Percentiles rank a stretch among this genome's conserved stretches.
Evolutionary conservation across 2,113 vertebrate genomes (phyloP).

Genomic region (Microcebus tavaratra): DNA sequence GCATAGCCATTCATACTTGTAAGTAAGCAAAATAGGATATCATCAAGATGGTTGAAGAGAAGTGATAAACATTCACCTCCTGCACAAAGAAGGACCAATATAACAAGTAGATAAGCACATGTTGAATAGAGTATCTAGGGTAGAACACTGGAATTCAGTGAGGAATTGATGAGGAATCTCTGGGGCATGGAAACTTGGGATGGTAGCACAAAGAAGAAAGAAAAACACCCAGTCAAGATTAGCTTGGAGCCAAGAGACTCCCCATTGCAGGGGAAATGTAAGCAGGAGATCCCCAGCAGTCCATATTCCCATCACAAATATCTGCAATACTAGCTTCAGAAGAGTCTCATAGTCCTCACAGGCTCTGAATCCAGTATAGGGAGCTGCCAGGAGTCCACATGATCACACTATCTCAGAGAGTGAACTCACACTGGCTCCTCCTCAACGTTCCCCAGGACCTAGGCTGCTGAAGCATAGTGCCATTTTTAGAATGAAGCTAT

Average conservation of each 20-base stretch:
- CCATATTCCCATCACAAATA: not conserved
- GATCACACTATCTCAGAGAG: not conserved
- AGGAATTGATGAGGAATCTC: not conserved
- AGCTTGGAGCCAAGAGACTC: not conserved
- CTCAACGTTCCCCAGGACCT: not conserved
- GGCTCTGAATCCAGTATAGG: not conserved
- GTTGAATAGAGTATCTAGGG: not conserved
- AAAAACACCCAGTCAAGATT: not conserved
- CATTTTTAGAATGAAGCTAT: not conserved
- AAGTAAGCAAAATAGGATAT: not conserved
- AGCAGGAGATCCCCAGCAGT: not conserved
- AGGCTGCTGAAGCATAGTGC: not conserved
- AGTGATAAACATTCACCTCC: not conserved
- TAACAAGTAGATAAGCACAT: not conserved
- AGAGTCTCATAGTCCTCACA: not conserved
- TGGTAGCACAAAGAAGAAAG: not conserved
- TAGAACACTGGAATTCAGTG: not conserved
- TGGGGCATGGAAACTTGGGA: not conserved
- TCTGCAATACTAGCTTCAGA: not conserved
- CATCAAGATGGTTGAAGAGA: not conserved
- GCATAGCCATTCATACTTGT: not conserved
- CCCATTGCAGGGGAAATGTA: not conserved
- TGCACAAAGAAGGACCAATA: not conserved
- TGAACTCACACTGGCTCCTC: not conserved
- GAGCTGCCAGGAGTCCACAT: not conserved